Evolutionary conservation across 2,888 invertebrate genomes (phyloP), one percentile per base, ranked within the genome.

Genomic region (Baccha elongata): DNA sequence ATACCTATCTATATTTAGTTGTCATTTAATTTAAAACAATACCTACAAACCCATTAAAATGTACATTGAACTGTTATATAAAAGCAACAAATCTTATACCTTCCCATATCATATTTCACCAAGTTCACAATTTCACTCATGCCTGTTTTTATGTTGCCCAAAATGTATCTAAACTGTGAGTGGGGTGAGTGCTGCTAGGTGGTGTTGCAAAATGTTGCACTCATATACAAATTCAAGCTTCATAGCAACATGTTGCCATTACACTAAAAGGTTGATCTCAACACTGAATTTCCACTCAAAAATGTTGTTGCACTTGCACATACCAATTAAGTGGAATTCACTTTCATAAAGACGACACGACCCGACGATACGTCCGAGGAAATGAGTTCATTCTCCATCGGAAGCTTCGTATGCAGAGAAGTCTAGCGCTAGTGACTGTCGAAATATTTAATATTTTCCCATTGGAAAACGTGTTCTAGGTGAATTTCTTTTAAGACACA

Each of bases 371-470:
- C 55, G 48, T 40, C 55, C 46, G 44, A 46, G n/a, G 60, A n/a
- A 32, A 58, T 19, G 55, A 53, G 76, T 81, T 76, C 76, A 81
- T 81, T 81, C 76, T 76, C 71, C 52, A 69, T 71, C 81, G 60
- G 71, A 62, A 67, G 67, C 75, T 40, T 76, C 76, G 60, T 48
- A 40, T 11, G 68, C 40, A 62, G 68, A 60, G 65, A 80, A 44
- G 58, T 74, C 68, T 68, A 46, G 46, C 44, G 65, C 50, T 64
- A 65, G 17, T 44, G 42, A 37, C 37, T 29, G 48, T 48, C 48
- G 60, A 48, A 53, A 60, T 71, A 42, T 15, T 10, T 52, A 13
- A 40, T 35, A 58, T 44, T 75, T 37, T 58, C 11, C 42, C 60
- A 35, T n/a, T 52, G 29, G 32, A 64, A 75, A 44, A 44, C 69